phyloP scores from a whole-genome alignment of 2,797 vertebrate genomes.

The Enteromius trimaculatus region DNA sequence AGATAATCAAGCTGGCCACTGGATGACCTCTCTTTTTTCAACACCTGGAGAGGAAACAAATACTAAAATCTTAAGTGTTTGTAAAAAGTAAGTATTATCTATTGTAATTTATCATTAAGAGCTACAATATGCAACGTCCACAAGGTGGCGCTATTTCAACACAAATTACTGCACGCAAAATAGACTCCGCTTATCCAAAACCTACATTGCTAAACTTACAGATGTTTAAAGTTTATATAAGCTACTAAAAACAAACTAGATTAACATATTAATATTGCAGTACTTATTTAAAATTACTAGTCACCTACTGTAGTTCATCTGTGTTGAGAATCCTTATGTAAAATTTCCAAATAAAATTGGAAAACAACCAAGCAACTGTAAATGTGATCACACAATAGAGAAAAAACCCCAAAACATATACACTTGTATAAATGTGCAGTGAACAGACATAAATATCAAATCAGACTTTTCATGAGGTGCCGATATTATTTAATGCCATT shows the following conservation, averaged over 20 bases:
- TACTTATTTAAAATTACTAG: not conserved
- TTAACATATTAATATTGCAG: not conserved
- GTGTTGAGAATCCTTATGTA: not conserved
- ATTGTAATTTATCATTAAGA: not conserved
- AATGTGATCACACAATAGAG: not conserved
- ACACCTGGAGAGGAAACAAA: not conserved
- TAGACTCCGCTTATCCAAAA: not conserved
- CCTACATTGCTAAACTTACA: no score
- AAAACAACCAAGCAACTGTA: not conserved
- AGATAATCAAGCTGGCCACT: not conserved
- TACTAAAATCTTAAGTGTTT: not conserved
- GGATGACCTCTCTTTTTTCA: not conserved
- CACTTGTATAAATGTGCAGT: not conserved
- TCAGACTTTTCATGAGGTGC: not conserved
- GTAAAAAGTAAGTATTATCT: not conserved
- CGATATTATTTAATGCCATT: slow-evolving; percentile 34
- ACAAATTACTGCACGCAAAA: not conserved
- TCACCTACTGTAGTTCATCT: not conserved
- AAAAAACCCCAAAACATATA: not conserved
- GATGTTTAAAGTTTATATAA: not conserved
- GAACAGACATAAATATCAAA: not conserved
- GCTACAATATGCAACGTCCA: not conserved
- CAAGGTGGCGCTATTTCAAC: not conserved
- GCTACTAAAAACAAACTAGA: not conserved
- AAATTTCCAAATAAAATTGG: not conserved